These are phyloP conservation scores for Blera fallax DNA, from an alignment of 2,888 invertebrate species.

Conservation along the genomic window DNA sequence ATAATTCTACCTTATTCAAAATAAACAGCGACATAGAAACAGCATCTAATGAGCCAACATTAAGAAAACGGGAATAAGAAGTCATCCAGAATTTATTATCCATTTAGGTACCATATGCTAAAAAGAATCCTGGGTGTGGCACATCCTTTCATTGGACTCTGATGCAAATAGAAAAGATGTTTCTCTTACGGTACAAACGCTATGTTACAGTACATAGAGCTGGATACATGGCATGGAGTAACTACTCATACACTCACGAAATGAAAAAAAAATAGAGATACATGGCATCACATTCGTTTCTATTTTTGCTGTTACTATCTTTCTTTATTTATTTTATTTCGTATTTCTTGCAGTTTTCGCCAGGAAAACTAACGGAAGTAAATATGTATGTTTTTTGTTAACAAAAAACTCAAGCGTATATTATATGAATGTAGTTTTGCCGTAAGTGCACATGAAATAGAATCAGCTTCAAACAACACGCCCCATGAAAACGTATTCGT, in stretches of 20 bases:
- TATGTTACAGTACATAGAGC: neutral
- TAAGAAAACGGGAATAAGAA: slow-evolving; percentile 7
- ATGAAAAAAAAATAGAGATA: neutral
- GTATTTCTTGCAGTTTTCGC: neutral
- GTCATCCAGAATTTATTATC: neutral
- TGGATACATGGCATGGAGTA: neutral
- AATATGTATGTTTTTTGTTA: neutral
- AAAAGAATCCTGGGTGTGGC: slow-evolving; percentile 22
- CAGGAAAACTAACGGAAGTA: neutral
- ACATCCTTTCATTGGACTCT: slow-evolving; percentile 7
- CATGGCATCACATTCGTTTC: neutral
- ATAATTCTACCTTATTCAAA: too few species aligned
- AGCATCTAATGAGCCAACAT: neutral
- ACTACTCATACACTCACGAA: slow-evolving; percentile 7
- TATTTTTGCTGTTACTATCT: slow-evolving; percentile 4
- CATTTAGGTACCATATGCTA: neutral
- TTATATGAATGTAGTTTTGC: slow-evolving; percentile 3
- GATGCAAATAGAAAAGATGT: slow-evolving; percentile 9
- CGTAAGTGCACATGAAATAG: slow-evolving; percentile 12
- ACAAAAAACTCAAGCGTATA: neutral
- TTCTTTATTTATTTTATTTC: neutral
- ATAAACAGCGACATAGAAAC: neutral
- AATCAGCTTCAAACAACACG: slow-evolving; percentile 45
- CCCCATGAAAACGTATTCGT: slow-evolving; percentile 48
- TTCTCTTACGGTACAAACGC: neutral